Evolutionary conservation across 2,113 vertebrate species (phyloP).

Genomic region (Oostethus manadensis): DNA sequence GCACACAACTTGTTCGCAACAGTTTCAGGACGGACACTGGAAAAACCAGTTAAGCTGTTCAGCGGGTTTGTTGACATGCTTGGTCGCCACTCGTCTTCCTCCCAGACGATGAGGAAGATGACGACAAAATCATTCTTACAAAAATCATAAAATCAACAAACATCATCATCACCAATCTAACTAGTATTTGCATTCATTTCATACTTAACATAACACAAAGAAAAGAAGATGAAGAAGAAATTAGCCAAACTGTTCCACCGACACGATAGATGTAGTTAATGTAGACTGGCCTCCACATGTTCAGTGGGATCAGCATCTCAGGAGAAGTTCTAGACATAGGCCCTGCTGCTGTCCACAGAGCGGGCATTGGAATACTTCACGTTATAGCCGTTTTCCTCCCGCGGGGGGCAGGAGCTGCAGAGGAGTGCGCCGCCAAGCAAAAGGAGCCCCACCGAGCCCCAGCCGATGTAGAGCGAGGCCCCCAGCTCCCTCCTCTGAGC

Average conservation of each 20-base stretch:
- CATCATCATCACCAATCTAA: too few relatives aligned
- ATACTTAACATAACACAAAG: too few relatives aligned
- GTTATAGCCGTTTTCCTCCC: conserved; percentile 40
- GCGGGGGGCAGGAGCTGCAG: conserved; percentile 70
- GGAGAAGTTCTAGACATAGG: conserved; percentile 52
- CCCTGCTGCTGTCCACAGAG: conserved; percentile 27
- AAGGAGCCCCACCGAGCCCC: conserved; percentile 70
- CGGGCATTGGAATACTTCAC: conserved; percentile 61
- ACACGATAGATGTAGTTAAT: too few relatives aligned
- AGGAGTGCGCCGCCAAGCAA: conserved; percentile 76
- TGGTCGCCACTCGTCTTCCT: too few relatives aligned
- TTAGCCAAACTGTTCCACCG: too few relatives aligned
- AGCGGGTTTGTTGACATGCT: not conserved
- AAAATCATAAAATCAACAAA: too few relatives aligned
- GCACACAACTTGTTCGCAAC: conserved; percentile 23
- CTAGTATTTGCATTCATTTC: not conserved
- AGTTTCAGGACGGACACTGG: conserved; percentile 5
- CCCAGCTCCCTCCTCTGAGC: conserved; percentile 81
- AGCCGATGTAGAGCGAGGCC: conserved; percentile 79
- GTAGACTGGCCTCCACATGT: too few relatives aligned
- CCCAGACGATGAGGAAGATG: too few relatives aligned
- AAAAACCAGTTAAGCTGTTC: conserved; percentile 17
- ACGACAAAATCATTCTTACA: too few relatives aligned
- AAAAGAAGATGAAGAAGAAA: too few relatives aligned
- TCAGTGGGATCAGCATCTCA: too few relatives aligned